These are phyloP conservation scores for Sylvicola cinctus DNA, from an alignment of 2,888 invertebrate species.

Conservation along the genomic window DNA sequence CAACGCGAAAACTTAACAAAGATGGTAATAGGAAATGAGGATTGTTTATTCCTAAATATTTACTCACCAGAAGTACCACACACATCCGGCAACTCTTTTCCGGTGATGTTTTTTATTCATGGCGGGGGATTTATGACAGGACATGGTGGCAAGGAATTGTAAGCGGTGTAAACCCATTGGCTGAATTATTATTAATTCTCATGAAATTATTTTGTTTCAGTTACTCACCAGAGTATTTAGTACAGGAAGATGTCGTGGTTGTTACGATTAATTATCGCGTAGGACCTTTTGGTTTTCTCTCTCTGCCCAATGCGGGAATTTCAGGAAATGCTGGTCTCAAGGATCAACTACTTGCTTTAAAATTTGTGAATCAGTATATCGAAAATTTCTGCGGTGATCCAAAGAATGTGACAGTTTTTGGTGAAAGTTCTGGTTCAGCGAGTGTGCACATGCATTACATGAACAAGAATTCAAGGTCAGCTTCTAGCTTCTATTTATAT, in stretches of 20 bases:
- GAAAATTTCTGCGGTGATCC: constrained; percentile 26
- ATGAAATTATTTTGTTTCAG: no score
- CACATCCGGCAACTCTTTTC: constrained; percentile 8
- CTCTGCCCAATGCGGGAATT: constrained; percentile 17
- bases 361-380: constrained; percentile 26
- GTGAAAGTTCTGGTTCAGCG: constrained; percentile 22
- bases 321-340: constrained; percentile 22
- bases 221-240: constrained; percentile 17
- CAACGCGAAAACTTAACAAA: constrained; percentile 15
- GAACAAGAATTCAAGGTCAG: no score
- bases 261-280: constrained; percentile 22
- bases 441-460: constrained; percentile 14
- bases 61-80: constrained; percentile 14
- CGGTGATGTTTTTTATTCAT: constrained; percentile 24
- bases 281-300: constrained; percentile 19
- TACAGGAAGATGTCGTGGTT: constrained; percentile 20
- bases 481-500: no score
- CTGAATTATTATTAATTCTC: constrained; percentile 1
- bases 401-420: constrained; percentile 19
- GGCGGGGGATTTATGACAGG: constrained; percentile 21
- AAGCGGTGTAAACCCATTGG: no score
- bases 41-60: constrained; percentile 21
- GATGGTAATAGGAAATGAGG: constrained; percentile 17
- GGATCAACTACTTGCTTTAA: constrained; percentile 26
- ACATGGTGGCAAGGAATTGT: constrained; percentile 19